A percentile compares a stretch with the other conserved stretches of the same genome.
phyloP scores from a whole-genome alignment of 2,113 vertebrate genomes.

The Sceloporus undulatus region DNA sequence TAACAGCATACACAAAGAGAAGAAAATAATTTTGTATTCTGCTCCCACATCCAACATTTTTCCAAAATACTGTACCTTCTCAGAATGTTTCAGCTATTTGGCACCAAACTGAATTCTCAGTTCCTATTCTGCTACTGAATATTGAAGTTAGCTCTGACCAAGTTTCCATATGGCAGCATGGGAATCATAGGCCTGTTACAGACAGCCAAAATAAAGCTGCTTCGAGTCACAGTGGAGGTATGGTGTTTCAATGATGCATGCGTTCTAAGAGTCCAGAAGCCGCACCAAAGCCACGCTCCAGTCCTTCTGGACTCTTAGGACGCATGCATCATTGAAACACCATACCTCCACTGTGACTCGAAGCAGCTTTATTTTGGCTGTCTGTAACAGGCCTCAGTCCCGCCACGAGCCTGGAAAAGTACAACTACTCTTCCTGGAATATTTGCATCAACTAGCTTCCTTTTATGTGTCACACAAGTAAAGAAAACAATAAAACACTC shows the following conservation, averaged over 20 bases:
- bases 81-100: background rate
- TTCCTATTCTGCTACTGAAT: background rate
- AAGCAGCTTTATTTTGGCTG: too few species aligned
- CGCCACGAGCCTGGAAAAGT: background rate
- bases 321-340: too few species aligned
- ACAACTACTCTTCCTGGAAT: background rate
- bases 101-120: background rate
- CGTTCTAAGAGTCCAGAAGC: too few species aligned
- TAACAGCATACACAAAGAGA: background rate
- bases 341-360: too few species aligned
- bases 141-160: background rate
- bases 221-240: too few species aligned
- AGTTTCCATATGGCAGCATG: background rate
- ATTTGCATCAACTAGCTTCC: background rate
- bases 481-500: background rate
- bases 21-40: background rate
- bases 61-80: background rate
- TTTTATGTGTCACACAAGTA: slow-evolving; percentile 1
- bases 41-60: background rate
- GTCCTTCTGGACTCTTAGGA: too few species aligned
- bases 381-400: too few species aligned
- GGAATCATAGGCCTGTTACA: too few species aligned
- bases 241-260: too few species aligned
- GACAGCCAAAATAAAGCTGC: too few species aligned
- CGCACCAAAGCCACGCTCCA: too few species aligned